A percentile compares a stretch with the other conserved stretches of the same genome.
These are phyloP conservation scores for Palythoa caribaeorum DNA, from an alignment of 92 coral and sea anemone species.

Conservation along the genomic window DNA sequence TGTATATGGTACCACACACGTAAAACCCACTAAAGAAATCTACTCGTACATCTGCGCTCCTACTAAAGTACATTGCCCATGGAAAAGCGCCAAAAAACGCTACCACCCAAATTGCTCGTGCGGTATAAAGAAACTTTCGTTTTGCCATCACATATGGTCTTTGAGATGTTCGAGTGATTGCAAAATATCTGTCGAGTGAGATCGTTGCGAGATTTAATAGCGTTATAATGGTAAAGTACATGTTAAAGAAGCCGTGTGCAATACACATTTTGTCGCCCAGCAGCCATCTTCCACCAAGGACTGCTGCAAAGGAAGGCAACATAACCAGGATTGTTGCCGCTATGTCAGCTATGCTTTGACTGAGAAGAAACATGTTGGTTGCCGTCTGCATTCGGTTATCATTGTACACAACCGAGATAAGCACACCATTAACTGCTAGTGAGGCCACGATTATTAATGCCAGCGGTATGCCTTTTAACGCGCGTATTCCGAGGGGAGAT, in stretches of 20 bases:
- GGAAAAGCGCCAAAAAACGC: conserved; percentile 73
- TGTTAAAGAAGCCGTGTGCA: conserved; percentile 71
- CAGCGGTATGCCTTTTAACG: conserved; percentile 64
- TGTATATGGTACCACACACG: conserved; percentile 69
- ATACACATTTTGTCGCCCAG: conserved; percentile 62
- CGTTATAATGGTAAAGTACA: conserved; percentile 82
- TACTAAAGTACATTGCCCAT: conserved; percentile 66
- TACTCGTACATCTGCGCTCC: conserved; percentile 41
- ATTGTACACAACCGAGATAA: conserved; percentile 56
- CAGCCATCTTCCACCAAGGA: conserved; percentile 72
- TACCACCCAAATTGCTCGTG: conserved; percentile 57
- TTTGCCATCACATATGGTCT: conserved; percentile 23
- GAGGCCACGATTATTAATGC: conserved; percentile 68
- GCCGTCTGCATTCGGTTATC: conserved; percentile 75
- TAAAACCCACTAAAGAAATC: conserved; percentile 76
- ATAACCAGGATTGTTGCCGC: conserved; percentile 76
- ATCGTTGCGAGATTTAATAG: conserved; percentile 67
- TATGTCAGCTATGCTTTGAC: conserved; percentile 79
- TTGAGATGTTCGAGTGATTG: conserved; percentile 61
- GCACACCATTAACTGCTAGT: conserved; percentile 57
- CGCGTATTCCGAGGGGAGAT: conserved; percentile 30
- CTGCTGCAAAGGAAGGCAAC: conserved; percentile 72
- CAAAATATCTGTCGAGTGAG: conserved; percentile 79
- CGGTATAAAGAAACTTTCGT: conserved; percentile 50
- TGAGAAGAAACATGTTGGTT: conserved; percentile 71